Evolutionary conservation across 1,140 invertebrate genomes (phyloP).

Genomic region (Drosophila littoralis): DNA sequence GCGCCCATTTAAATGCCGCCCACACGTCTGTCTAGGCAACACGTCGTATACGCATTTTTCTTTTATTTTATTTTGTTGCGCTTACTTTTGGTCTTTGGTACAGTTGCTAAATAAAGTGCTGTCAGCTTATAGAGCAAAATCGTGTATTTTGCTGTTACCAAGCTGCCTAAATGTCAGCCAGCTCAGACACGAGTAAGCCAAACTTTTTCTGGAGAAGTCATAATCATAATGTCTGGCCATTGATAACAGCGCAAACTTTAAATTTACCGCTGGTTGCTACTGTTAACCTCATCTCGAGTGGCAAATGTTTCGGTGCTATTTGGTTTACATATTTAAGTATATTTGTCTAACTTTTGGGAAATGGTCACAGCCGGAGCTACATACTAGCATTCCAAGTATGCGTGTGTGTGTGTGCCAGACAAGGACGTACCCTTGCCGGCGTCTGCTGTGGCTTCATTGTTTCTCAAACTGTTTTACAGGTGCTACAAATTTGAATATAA

Average conservation of each 20-base stretch:
- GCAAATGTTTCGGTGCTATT: conserved; percentile 72
- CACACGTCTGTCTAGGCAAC: conserved; percentile 32
- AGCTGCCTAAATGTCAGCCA: conserved; percentile 1
- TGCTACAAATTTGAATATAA: conserved; percentile 82
- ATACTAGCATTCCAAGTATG: conserved; percentile 31
- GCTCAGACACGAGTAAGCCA: conserved; percentile 37
- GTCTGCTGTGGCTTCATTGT: conserved; percentile 71
- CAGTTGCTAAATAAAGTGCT: conserved; percentile 34
- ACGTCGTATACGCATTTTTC: conserved; percentile 40
- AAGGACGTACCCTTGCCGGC: conserved; percentile 30
- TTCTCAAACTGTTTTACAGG: conserved; percentile 76
- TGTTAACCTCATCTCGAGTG: conserved; percentile 65
- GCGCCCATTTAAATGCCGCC: conserved; percentile 1
- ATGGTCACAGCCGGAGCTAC: conserved; percentile 30
- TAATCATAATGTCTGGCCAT: conserved; percentile 45
- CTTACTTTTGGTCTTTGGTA: conserved; percentile 8
- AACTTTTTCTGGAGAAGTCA: conserved; percentile 30
- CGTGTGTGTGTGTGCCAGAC: conserved; percentile 19
- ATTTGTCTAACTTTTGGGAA: conserved; percentile 72
- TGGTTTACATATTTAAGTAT: conserved; percentile 56
- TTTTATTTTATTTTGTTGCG: conserved; percentile 6
- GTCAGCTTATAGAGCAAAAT: conserved; percentile 41
- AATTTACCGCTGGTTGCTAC: conserved; percentile 23
- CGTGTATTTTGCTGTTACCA: conserved; percentile 6
- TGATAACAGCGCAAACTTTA: conserved; percentile 41